Evolutionary conservation across 2,888 invertebrate species (phyloP).

Genomic region (Eretmocerus hayati): DNA sequence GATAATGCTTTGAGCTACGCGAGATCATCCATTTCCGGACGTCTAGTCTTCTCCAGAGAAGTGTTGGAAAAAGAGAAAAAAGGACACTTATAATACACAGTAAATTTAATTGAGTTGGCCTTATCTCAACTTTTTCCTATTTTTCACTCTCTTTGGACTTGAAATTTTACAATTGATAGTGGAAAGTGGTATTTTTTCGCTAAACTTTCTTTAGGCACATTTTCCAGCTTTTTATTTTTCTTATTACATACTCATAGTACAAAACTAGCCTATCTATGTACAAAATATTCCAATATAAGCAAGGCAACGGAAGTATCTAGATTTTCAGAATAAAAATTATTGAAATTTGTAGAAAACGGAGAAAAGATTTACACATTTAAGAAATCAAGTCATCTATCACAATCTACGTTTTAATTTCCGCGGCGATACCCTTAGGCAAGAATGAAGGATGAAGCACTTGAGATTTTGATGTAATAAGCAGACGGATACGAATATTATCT

Average conservation of each 20-base stretch:
- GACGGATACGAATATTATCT: slow-evolving; percentile 10
- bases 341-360: background rate
- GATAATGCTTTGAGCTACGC: too few relatives aligned
- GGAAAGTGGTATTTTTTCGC: too few relatives aligned
- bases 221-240: slow-evolving; percentile 13
- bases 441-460: slow-evolving; percentile 11
- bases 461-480: too few relatives aligned
- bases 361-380: background rate
- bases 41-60: too few relatives aligned
- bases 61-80: too few relatives aligned
- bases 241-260: slow-evolving; percentile 29
- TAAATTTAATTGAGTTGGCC: too few relatives aligned
- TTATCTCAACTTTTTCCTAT: too few relatives aligned
- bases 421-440: slow-evolving; percentile 9
- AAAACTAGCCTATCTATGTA: slow-evolving; percentile 45
- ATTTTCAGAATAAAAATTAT: background rate
- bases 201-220: slow-evolving; percentile 19
- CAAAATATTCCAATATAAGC: slow-evolving; percentile 32
- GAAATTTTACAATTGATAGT: too few relatives aligned
- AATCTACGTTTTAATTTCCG: background rate
- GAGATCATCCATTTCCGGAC: too few relatives aligned
- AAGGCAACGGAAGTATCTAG: slow-evolving; percentile 17
- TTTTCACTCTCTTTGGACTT: too few relatives aligned
- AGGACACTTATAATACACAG: too few relatives aligned
- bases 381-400: background rate